Base-by-base conservation (phyloP, 2,113 vertebrate genomes). In the Ammospiza nelsoni region DNA sequence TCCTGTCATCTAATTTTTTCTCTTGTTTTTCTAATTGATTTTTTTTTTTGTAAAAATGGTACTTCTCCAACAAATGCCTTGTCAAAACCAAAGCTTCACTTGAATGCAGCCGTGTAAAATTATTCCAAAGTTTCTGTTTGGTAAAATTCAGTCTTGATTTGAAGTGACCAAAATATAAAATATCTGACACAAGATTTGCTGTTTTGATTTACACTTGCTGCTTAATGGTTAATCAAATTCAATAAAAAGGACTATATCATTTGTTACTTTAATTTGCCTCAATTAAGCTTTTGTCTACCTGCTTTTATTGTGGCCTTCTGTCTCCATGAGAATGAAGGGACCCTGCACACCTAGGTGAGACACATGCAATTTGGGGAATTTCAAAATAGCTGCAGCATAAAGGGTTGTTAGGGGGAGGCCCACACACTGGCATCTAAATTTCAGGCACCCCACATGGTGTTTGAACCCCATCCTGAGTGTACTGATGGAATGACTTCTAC, bases 211-310 rank as follows among this genome's bases (percentile, higher is more conserved):
- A 58, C 3, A 37, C 7, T 71, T 91, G 17, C 37, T 83, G 24
- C 29, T 57, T 66, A 71, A 31, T 12, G 35, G 31, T 73, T 61
- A 83, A 73, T 57, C 16, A 18, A 29, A 63, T 10, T 37, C 23
- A 37, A 9, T 23, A 46, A 17, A 58, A 52, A 18, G 2, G 31
- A 5, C 4, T 49, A 3, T 55, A 27, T 21, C 0, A 48, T 52
- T 78, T 85, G 16, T 68, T 22, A 35, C 20, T 76, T 83, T 29
- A 55, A n/a, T 85, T 88, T 86, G 17, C 21, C 39, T 80, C 9
- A 12, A 12, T 88, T 79, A 63, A 76, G 14, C 10, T 71, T 79
- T 68, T 25, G 25, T 41, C 12, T 33, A 24, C 28, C 29, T 39
- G 24, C 25, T 81, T 43, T 84, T 31, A 16, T 57, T 87, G 17